A percentile compares a stretch with the other conserved stretches of the same genome.
Conservation (phyloP, 2,888 invertebrate genomes). For the Chalcis sispes region DNA sequence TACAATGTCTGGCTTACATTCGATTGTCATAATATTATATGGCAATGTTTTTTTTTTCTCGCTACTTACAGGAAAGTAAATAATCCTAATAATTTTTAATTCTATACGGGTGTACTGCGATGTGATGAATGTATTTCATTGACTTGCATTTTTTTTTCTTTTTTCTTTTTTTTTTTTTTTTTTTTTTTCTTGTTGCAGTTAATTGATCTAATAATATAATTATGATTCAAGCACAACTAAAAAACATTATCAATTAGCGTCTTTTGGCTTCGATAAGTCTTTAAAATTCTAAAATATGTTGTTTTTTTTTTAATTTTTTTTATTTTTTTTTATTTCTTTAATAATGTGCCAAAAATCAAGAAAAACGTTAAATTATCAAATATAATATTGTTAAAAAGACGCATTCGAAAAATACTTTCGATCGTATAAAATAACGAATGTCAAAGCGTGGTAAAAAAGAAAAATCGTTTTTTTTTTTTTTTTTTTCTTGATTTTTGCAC, state of each 20-base stretch:
- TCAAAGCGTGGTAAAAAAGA: neutral
- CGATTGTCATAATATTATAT: slow-evolving; percentile 64
- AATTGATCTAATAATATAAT: no score
- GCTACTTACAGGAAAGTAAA: slow-evolving; percentile 59
- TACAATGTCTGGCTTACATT: slow-evolving; percentile 69
- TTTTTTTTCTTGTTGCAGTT: no score
- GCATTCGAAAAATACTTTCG: slow-evolving; percentile 22
- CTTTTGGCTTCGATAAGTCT: slow-evolving; percentile 74
- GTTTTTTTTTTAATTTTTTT: no score
- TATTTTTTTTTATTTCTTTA: no score
- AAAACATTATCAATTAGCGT: slow-evolving; percentile 69
- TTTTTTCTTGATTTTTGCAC: slow-evolving; percentile 12
- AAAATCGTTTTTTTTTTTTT: neutral
- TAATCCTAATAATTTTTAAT: slow-evolving; percentile 31
- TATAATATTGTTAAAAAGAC: neutral
- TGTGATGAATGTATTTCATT: slow-evolving; percentile 44
- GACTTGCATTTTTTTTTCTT: slow-evolving; percentile 31
- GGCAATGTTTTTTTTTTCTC: slow-evolving; percentile 68
- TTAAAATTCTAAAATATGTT: slow-evolving; percentile 51
- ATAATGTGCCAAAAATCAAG: no score
- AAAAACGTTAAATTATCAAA: no score
- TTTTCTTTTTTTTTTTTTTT: no score
- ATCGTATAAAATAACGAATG: neutral
- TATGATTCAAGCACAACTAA: slow-evolving; percentile 43
- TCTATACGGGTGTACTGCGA: slow-evolving; percentile 40